Evolutionary conservation across 2,797 vertebrate species (phyloP).

Genomic region (Masticophis lateralis): DNA sequence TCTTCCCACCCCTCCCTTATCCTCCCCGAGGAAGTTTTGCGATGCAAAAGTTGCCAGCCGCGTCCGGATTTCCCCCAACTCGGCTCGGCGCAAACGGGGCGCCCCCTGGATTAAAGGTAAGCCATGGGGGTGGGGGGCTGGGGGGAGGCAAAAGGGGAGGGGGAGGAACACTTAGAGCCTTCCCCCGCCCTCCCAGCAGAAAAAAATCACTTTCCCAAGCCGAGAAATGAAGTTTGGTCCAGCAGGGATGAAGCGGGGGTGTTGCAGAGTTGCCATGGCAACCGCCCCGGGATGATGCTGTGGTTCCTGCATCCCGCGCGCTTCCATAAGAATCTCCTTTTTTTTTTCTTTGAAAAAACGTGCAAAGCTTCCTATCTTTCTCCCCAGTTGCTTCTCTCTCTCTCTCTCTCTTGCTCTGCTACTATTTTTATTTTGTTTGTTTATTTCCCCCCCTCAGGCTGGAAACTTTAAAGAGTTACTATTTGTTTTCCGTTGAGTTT

Average conservation of each 20-base stretch:
- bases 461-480: neutral
- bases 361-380: neutral
- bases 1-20: no score
- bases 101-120: neutral
- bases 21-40: neutral
- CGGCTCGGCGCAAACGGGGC: neutral
- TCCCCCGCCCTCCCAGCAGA: fast-evolving
- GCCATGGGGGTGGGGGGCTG: neutral
- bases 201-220: neutral
- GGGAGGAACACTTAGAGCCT: neutral
- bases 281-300: neutral
- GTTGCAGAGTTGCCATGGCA: neutral
- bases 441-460: neutral
- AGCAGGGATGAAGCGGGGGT: neutral
- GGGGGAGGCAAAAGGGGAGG: neutral
- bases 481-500: neutral
- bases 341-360: no score
- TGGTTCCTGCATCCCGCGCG: neutral
- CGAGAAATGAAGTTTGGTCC: neutral
- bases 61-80: neutral
- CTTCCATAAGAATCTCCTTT: neutral
- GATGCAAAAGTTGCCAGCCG: neutral
- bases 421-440: neutral
- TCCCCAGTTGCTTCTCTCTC: neutral
- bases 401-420: neutral